Evolutionary conservation across 2,888 invertebrate species (phyloP), one percentile per base, ranked within the genome.

Genomic region (Catonia carolina): DNA sequence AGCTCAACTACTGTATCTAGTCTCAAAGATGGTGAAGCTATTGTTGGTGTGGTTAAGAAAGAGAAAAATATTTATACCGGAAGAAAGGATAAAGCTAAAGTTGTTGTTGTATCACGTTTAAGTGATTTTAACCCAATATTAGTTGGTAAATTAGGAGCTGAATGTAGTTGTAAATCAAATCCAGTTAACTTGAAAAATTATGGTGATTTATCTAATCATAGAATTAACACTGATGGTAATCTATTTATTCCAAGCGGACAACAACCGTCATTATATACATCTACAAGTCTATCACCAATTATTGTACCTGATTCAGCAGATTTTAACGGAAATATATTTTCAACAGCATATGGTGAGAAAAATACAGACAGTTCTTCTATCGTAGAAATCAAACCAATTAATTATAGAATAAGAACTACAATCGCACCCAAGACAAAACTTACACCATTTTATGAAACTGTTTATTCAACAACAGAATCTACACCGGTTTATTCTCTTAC

Each of bases 111-210:
- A 6, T 67, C 67, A 0, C 55, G 84, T 69, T 77, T 83, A 60
- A 85, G 85, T 64, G 85, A 85, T 63, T 80, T 83, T 63, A 85
- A 85, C 69, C 85, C 86, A 1, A 71, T 86, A 7, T 74, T 86
- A 15, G 77, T 85, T 0, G 78, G 82, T 37, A 86, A 86, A 72
- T 72, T 86, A 10, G 84, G 84, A 2, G 85, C 85, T 2, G 84
- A 85, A 53, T 86, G 86, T 63, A 85, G 84, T 54, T 86, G 86
- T 67, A 59, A 58, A 61, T 80, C 81, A 1, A 80, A 81, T 47
- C 72, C 78, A 1, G 69, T 68, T 47, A 63, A 64, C 14, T 61
- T 67, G 47, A 67, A 64, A 53, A 75, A 66, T 60, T 72, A 74
- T 63, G 75, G 56, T 55, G 62, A 49, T 56, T 14, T 27, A 8